A percentile compares a stretch with the other conserved stretches of the same genome.
Evolutionary conservation across 2,113 vertebrate species (phyloP).

Genomic region (Periophthalmodon schlosseri): DNA sequence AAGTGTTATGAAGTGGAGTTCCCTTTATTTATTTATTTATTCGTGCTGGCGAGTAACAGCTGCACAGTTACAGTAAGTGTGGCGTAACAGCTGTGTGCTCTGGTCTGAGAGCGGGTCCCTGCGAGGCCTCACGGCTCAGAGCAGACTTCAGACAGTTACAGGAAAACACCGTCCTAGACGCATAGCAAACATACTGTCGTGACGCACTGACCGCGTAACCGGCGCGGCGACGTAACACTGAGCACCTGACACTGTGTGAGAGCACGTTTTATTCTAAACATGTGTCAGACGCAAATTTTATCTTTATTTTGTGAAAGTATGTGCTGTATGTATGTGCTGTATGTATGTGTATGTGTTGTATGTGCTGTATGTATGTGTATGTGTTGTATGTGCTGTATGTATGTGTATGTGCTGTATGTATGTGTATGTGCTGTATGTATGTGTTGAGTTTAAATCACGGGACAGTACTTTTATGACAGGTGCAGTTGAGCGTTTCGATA

Average conservation of each 20-base stretch:
- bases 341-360: no score
- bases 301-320: background rate
- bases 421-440: no score
- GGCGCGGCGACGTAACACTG: constrained; percentile 25
- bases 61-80: constrained; percentile 71
- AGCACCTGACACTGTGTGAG: constrained; percentile 41
- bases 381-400: no score
- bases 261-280: background rate
- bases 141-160: constrained; percentile 55
- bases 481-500: background rate
- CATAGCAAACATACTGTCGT: constrained; percentile 60
- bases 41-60: constrained; percentile 57
- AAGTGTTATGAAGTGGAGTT: constrained; percentile 74
- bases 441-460: background rate
- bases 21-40: constrained; percentile 73
- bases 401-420: no score
- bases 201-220: constrained; percentile 57
- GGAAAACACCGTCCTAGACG: constrained; percentile 50
- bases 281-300: background rate
- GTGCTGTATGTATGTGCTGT: no score
- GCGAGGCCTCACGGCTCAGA: constrained; percentile 35
- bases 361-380: no score
- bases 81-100: constrained; percentile 38
- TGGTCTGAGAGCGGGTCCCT: constrained; percentile 51
- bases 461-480: background rate